Percentiles rank a stretch among this genome's conserved stretches.
These are phyloP conservation scores for Drosophila novamexicana DNA, from an alignment of 1,140 invertebrate genomes.

Conservation along the genomic window DNA sequence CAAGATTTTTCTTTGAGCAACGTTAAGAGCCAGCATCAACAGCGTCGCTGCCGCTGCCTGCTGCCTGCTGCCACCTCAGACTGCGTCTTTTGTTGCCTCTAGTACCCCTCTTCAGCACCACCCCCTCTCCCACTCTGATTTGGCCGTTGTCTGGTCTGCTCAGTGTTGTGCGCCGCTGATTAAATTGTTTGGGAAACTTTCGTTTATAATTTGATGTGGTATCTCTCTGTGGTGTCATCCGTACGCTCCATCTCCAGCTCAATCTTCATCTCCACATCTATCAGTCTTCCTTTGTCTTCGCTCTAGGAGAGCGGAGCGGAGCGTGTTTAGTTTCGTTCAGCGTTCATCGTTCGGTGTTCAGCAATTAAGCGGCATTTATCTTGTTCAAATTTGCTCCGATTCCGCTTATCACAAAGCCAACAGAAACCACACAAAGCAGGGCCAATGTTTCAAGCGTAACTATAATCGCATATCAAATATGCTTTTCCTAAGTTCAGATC, in stretches of 20 bases:
- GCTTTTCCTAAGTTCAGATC: not conserved
- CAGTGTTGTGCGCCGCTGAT: conserved; percentile 63
- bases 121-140: not conserved
- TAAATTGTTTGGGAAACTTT: conserved; percentile 75
- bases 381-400: conserved; percentile 69
- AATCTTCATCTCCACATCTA: conserved; percentile 16
- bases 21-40: conserved; percentile 36
- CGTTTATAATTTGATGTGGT: conserved; percentile 72
- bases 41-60: not conserved
- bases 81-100: conserved; percentile 7
- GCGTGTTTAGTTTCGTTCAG: conserved; percentile 42
- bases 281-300: conserved; percentile 28
- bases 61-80: conserved; percentile 4
- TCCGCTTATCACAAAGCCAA: conserved; percentile 66
- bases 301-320: conserved; percentile 8
- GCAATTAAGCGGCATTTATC: conserved; percentile 74
- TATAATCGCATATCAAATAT: conserved; percentile 19
- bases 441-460: conserved; percentile 6
- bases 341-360: conserved; percentile 12
- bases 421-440: conserved; percentile 38
- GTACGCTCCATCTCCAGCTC: conserved; percentile 20
- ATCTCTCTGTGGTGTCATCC: conserved; percentile 37
- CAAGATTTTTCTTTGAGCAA: conserved; percentile 61
- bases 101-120: not conserved
- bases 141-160: conserved; percentile 15